phyloP scores from a whole-genome alignment of 2,888 invertebrate genomes.

The Aphrophora alni region DNA sequence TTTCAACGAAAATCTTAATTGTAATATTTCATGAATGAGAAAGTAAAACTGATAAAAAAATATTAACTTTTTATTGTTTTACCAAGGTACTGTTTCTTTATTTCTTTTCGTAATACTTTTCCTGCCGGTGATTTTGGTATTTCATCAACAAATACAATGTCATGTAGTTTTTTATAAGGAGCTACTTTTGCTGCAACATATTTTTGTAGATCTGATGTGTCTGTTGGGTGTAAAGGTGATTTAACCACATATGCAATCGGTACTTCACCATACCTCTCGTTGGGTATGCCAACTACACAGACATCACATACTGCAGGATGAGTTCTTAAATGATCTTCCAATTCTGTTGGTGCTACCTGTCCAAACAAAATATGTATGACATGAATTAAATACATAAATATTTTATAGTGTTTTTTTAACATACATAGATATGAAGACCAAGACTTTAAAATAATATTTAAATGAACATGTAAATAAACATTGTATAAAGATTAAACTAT shows the following conservation, averaged over 20 bases:
- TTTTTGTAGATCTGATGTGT: conserved; percentile 58
- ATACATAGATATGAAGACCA: too few species aligned
- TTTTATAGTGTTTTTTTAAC: too few species aligned
- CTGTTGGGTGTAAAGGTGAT: background rate
- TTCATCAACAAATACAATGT: conserved; percentile 69
- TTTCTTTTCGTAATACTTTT: conserved; percentile 74
- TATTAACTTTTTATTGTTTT: background rate
- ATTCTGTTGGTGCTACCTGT: conserved; percentile 85
- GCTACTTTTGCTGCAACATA: conserved; percentile 62
- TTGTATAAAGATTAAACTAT: too few species aligned
- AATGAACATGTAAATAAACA: too few species aligned
- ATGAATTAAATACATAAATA: too few species aligned
- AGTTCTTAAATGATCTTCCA: conserved; percentile 75
- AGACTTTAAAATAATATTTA: too few species aligned
- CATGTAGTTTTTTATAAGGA: conserved; percentile 76
- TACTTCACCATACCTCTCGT: conserved; percentile 73
- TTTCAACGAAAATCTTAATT: too few species aligned
- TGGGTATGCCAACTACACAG: conserved; percentile 81
- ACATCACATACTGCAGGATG: conserved; percentile 80
- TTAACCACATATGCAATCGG: conserved; percentile 76
- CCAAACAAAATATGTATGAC: too few species aligned
- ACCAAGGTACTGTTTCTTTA: background rate
- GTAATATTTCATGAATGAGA: too few species aligned
- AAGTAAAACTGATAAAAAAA: background rate
- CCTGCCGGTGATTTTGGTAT: conserved; percentile 80